Conservation (phyloP, 2,797 vertebrate species). For the Botia kubotai region DNA sequence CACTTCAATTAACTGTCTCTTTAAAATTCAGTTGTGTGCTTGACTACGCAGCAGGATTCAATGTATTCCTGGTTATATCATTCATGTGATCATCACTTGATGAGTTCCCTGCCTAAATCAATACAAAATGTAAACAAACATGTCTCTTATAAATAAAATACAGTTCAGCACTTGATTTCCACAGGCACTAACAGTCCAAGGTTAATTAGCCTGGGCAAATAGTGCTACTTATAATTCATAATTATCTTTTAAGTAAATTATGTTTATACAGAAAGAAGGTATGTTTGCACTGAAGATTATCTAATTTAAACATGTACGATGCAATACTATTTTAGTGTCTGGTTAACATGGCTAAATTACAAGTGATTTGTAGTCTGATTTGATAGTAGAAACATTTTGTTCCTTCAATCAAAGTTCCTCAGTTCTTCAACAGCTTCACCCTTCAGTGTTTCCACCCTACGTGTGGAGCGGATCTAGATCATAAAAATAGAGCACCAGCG, state of each 20-base stretch:
- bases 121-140: slow-evolving; percentile 8
- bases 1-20: background rate
- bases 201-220: background rate
- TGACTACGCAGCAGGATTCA: no score
- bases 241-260: background rate
- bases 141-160: background rate
- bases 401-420: no score
- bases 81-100: background rate
- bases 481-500: slow-evolving; percentile 10
- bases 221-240: no score
- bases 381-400: no score
- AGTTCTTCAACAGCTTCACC: no score
- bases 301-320: background rate
- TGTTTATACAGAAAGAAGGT: background rate
- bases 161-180: background rate
- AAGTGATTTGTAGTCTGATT: no score
- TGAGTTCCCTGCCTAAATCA: background rate
- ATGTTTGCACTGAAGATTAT: background rate
- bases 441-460: background rate
- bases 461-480: slow-evolving; percentile 18
- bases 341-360: background rate
- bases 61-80: background rate
- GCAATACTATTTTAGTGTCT: background rate
- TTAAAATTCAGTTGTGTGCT: background rate
- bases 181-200: background rate